phyloP scores from a whole-genome alignment of 2,113 vertebrate species.

The Shinisaurus crocodilurus region DNA sequence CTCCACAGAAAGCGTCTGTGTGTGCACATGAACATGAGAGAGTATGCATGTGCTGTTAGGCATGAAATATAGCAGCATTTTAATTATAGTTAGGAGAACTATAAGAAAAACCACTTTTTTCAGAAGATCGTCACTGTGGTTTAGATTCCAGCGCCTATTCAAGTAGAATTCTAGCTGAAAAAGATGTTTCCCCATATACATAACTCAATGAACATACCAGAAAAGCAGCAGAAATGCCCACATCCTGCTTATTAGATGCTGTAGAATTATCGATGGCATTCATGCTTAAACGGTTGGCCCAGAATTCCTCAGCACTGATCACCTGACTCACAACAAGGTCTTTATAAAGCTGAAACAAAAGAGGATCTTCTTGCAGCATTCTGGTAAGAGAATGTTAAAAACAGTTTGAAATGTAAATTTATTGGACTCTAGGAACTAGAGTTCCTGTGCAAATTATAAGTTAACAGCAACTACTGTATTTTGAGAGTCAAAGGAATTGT shows the following conservation, averaged over 20 bases:
- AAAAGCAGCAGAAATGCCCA: slow-evolving; percentile 98
- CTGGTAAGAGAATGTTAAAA: slow-evolving; percentile 79
- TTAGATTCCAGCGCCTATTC: neutral
- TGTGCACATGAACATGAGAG: no score
- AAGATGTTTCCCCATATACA: slow-evolving; percentile 3
- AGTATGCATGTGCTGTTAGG: neutral
- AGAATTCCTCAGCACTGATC: slow-evolving; percentile 98
- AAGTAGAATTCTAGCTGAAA: neutral
- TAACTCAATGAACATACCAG: slow-evolving; percentile 91
- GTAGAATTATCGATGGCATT: slow-evolving; percentile 82
- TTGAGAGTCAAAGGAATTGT: neutral
- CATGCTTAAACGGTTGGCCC: slow-evolving; percentile 93
- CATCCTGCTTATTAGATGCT: slow-evolving; percentile 89
- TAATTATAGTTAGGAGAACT: neutral
- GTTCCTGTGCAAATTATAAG: neutral
- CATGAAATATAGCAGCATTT: neutral
- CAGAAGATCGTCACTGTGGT: neutral
- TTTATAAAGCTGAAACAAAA: slow-evolving; percentile 99
- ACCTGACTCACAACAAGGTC: slow-evolving; percentile 98
- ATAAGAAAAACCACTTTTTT: neutral
- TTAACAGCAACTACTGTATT: neutral
- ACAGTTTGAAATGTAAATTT: slow-evolving; percentile 56
- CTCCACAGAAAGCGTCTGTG: neutral
- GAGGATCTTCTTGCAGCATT: slow-evolving; percentile 99
- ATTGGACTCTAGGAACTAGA: slow-evolving; percentile 33